These are phyloP conservation scores for Drosophila persimilis DNA, from an alignment of 1,140 invertebrate species.

Conservation along the genomic window DNA sequence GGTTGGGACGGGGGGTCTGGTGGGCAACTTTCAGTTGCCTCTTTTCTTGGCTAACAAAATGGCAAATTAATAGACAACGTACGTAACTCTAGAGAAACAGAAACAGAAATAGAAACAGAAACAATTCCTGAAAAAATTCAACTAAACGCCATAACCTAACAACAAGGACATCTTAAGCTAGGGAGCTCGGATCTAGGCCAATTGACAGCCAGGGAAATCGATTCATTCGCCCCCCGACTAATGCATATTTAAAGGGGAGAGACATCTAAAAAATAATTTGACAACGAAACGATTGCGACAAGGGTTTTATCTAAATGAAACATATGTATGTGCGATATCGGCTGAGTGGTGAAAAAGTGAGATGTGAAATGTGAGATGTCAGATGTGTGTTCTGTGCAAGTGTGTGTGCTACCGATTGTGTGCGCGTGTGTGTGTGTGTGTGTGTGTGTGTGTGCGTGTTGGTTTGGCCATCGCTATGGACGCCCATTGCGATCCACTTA, in stretches of 20 bases:
- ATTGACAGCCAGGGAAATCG: neutral
- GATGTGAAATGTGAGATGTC: neutral
- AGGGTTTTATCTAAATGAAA: conserved; percentile 16
- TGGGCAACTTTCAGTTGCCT: conserved; percentile 64
- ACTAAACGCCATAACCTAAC: conserved; percentile 56
- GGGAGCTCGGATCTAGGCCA: conserved; percentile 13
- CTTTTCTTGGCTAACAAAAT: conserved; percentile 42
- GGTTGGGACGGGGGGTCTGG: conserved; percentile 18
- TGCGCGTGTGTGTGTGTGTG: neutral
- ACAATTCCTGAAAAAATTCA: conserved; percentile 49
- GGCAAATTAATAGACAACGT: conserved; percentile 54
- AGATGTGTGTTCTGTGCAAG: neutral
- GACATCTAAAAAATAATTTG: conserved; percentile 7
- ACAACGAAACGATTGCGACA: conserved; percentile 26
- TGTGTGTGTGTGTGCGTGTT: conserved; percentile 12
- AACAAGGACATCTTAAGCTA: conserved; percentile 62
- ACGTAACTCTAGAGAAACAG: conserved; percentile 20
- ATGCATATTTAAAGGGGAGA: neutral
- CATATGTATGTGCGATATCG: conserved; percentile 9
- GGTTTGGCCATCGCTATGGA: conserved; percentile 5
- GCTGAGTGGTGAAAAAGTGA: neutral
- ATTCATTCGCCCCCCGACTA: too few species aligned
- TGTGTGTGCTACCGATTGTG: conserved; percentile 2
- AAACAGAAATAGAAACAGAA: conserved; percentile 18
- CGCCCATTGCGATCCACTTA: conserved; percentile 45